Base-by-base conservation (phyloP, 2,113 vertebrate genomes). In the Desmodus rotundus region DNA sequence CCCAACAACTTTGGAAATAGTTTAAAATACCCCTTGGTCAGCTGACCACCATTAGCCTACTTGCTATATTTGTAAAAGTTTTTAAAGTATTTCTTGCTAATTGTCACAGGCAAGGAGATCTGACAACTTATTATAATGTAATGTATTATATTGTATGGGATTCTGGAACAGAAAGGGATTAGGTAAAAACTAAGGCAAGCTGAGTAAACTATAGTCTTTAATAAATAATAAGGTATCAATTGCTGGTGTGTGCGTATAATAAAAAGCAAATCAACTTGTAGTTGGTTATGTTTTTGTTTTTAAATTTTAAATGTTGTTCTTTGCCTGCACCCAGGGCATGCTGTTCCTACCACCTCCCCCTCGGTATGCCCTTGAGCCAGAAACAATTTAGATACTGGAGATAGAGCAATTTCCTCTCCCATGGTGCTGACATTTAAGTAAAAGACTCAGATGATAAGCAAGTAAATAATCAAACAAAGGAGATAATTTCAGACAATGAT, bases 251-350 rank as follows among this genome's bases (percentile, higher is more conserved):
- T 81, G 31, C 33, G 9, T 11, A 73, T 50, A 95, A 67, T 83
- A 13, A 61, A 84, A 70, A 85, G 11, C 0, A 80, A 63, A 76
- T 56, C 9, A 74, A 85, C 9, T 87, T 52, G 17, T 26, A 54
- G 14, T 61, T 87, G 10, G 4, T 54, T 92, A 45, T 72, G 16
- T 43, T 94, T 92, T 89, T 16, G 14, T 45, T 91, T 70, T 54
- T 70, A 47, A 68, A 47, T 90, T 72, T 20, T 33, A 38, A 52
- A 38, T 84, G 65, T 45, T 5, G 0, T 47, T 93, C 3, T 4
- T 70, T 88, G 24, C 14, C 33, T 74, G 2, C 5, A 88, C 22
- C 5, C 7, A 43, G 2, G 2, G 2, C 41, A 41, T 13, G 14
- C 36, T 67, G 12, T 16, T 47, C 5, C n/a, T 77, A 5, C 61